Base-by-base conservation (phyloP, 2,888 invertebrate species). In the Malacosoma neustria region DNA sequence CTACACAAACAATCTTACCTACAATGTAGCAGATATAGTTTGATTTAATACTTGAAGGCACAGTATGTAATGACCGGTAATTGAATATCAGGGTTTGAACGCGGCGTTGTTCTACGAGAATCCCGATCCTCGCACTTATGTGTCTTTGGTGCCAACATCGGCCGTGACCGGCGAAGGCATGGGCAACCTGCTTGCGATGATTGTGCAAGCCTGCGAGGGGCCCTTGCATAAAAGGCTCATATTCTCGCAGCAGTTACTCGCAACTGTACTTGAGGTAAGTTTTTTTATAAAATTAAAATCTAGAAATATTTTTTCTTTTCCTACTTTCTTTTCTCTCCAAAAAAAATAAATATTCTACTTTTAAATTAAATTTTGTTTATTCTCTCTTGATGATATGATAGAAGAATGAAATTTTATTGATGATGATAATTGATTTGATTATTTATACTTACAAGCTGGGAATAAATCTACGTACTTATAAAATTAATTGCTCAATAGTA, bases 121-220 rank as follows among this genome's bases (percentile, higher is more conserved):
- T 85, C 95, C 95, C 0, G 98, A 99, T 73, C 91, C 93, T 0
- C 91, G 95, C 38, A 93, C 93, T 33, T 99, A 98, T 67, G 93
- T 99, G 31, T 98, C 98, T 0, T 85, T 99, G 61, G 94, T 99
- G 7, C 99, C 99, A 0, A 99, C 99, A 0, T 98, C 98, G 40
- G 99, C 99, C 1, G 95, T 97, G 48, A 94, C 96, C 0, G 99
- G 99, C 12, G 99, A 99, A 70, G 98, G 98, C 31, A 97, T 99
- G 96, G 99, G 99, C 36, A 99, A 99, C 81, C 81, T 99, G 36
- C 89, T 99, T 52, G 94, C 96, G 12, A 89, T 98, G 60, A 95
- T 99, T 48, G 93, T 98, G 34, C 94, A 97, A 52, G 93, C 93
- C 34, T 96, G 97, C 49, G 99, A 99, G 74, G 94, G 91, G 12